Percentiles rank a stretch among this genome's conserved stretches.
phyloP scores from a whole-genome alignment of 2,113 vertebrate species.

The Gopherus flavomarginatus region DNA sequence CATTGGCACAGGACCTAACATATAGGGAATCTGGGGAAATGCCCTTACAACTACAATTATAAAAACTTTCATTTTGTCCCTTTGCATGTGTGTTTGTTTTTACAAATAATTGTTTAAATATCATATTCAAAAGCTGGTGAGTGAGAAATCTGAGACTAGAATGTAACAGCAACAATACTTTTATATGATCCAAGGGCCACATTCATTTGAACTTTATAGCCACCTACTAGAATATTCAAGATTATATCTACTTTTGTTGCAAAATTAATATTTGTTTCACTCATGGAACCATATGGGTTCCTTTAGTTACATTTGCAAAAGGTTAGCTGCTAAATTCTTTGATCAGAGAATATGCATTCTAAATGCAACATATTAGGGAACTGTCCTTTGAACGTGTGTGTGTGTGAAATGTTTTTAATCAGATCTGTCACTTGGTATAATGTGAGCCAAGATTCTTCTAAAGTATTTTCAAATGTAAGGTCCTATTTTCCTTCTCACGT shows the following conservation, averaged over 20 bases:
- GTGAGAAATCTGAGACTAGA: not conserved
- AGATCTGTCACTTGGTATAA: not conserved
- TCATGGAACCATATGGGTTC: not conserved
- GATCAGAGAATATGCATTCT: not conserved
- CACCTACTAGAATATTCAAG: not conserved
- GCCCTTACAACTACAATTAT: not conserved
- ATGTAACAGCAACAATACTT: not conserved
- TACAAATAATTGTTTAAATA: not conserved
- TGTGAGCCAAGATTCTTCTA: not conserved
- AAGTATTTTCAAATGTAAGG: not conserved
- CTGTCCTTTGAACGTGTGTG: not conserved
- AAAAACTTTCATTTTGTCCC: not conserved
- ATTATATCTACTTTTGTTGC: not conserved
- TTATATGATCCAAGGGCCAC: not conserved
- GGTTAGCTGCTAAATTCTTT: not conserved
- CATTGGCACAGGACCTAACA: not conserved
- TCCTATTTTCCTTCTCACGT: fast-evolving
- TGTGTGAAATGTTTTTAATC: not conserved
- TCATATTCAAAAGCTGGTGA: not conserved
- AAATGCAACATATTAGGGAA: not conserved
- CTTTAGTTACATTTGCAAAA: not conserved
- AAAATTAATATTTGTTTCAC: not conserved
- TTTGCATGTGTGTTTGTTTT: not conserved
- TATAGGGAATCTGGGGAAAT: not conserved
- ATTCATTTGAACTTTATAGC: not conserved